phyloP scores from a whole-genome alignment of 2,888 invertebrate species.

The Eugnorisma glareosa region DNA sequence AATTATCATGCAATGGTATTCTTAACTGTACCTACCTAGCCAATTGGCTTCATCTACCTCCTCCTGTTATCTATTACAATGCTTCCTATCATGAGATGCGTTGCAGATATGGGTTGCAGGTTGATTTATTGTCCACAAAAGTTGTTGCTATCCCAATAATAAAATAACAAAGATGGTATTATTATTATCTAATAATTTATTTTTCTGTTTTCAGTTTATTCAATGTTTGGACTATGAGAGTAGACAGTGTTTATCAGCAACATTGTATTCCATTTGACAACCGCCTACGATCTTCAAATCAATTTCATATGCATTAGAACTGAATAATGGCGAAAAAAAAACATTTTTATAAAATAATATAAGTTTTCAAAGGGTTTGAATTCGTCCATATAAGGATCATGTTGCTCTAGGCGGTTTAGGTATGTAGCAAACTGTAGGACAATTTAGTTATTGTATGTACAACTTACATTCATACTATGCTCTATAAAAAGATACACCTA shows the following conservation, averaged over 20 bases:
- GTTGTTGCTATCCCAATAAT: background rate
- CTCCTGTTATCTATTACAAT: background rate
- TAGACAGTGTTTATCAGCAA: conserved; percentile 98
- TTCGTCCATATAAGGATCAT: background rate
- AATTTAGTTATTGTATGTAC: conserved; percentile 3
- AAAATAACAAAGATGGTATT: conserved; percentile 21
- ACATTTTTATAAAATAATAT: conserved; percentile 7
- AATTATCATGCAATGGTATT: too few relatives aligned
- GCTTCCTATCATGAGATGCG: background rate
- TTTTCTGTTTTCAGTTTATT: conserved; percentile 94
- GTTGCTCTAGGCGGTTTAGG: conserved; percentile 1
- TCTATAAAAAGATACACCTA: conserved; percentile 2
- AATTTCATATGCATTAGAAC: conserved; percentile 78
- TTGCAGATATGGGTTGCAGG: too few relatives aligned
- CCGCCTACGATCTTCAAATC: conserved; percentile 95
- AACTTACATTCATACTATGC: conserved; percentile 1
- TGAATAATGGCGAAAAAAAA: conserved; percentile 62
- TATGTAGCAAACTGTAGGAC: background rate
- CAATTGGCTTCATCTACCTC: background rate
- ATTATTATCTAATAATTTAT: conserved; percentile 24
- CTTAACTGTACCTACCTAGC: too few relatives aligned
- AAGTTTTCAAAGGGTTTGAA: conserved; percentile 6
- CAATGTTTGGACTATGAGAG: conserved; percentile 97
- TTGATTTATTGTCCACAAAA: background rate
- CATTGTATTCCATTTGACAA: conserved; percentile 97